These are phyloP conservation scores for Rhimphoctona megacephalus DNA, from an alignment of 2,888 invertebrate species.

Conservation along the genomic window DNA sequence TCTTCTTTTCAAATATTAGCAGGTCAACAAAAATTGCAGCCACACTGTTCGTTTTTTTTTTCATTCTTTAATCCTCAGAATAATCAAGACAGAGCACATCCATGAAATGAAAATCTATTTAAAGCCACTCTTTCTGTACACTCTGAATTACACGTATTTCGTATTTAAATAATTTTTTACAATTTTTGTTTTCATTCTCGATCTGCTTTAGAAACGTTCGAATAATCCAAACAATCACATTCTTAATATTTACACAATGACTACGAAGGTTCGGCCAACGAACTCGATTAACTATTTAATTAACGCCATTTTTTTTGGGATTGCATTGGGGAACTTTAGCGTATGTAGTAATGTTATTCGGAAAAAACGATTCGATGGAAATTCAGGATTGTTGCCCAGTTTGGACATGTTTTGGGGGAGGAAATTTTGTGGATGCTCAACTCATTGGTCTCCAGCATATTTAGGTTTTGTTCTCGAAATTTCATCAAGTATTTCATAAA, in stretches of 20 bases:
- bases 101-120: slow-evolving; percentile 16
- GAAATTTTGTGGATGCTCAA: background rate
- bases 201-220: slow-evolving; percentile 11
- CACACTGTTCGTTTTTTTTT: too few relatives aligned
- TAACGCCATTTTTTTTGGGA: slow-evolving; percentile 21
- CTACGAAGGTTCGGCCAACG: slow-evolving; percentile 48
- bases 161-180: slow-evolving; percentile 26
- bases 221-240: slow-evolving; percentile 35
- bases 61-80: background rate
- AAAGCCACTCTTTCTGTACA: slow-evolving; percentile 6
- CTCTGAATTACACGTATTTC: slow-evolving; percentile 3
- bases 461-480: background rate
- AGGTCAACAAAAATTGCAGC: too few relatives aligned
- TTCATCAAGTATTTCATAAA: background rate
- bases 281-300: slow-evolving; percentile 57
- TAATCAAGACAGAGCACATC: background rate
- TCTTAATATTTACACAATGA: slow-evolving; percentile 69
- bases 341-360: background rate
- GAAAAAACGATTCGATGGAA: slow-evolving; percentile 7
- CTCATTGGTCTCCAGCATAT: background rate
- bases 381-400: background rate
- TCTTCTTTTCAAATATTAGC: too few relatives aligned
- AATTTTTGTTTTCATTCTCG: slow-evolving; percentile 17
- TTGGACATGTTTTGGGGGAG: background rate
- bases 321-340: background rate